These are phyloP conservation scores for Prunella strophiata DNA, from an alignment of 2,797 vertebrate species.

Conservation along the genomic window DNA sequence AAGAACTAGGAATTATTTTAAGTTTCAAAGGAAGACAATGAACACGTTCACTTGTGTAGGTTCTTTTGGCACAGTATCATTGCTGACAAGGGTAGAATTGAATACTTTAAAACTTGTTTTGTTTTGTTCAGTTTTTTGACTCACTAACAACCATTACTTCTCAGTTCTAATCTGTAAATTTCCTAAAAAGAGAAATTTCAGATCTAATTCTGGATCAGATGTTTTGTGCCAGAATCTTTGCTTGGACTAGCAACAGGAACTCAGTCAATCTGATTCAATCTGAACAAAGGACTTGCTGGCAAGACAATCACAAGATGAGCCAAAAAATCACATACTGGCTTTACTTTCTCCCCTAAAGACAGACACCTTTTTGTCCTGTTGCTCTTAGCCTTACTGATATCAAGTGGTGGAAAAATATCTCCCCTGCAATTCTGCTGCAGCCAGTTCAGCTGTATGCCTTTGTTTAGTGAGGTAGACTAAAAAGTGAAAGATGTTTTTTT, in stretches of 20 bases:
- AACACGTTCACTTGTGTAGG: accelerated
- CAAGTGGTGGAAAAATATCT: not conserved
- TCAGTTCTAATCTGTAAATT: not conserved
- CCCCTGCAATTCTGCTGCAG: not conserved
- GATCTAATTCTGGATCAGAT: not conserved
- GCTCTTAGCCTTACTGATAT: not conserved
- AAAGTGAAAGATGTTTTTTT: not conserved
- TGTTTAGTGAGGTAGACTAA: not conserved
- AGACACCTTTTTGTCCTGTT: not conserved
- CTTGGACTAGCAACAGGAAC: not conserved
- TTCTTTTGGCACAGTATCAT: not conserved
- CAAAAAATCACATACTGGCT: not conserved
- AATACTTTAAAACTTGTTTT: not conserved
- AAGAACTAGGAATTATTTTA: not conserved
- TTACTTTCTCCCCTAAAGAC: not conserved
- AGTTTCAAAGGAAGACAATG: not conserved
- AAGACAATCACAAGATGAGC: not conserved
- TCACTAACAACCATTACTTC: not conserved
- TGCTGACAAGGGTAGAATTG: not conserved
- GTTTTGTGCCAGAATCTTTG: not conserved
- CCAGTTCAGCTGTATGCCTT: not conserved
- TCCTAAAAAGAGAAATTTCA: not conserved
- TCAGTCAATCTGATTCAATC: not conserved
- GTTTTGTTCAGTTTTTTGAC: not conserved
- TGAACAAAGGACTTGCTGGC: not conserved